phyloP scores from a whole-genome alignment of 2,113 vertebrate genomes.

The Athene cunicularia region DNA sequence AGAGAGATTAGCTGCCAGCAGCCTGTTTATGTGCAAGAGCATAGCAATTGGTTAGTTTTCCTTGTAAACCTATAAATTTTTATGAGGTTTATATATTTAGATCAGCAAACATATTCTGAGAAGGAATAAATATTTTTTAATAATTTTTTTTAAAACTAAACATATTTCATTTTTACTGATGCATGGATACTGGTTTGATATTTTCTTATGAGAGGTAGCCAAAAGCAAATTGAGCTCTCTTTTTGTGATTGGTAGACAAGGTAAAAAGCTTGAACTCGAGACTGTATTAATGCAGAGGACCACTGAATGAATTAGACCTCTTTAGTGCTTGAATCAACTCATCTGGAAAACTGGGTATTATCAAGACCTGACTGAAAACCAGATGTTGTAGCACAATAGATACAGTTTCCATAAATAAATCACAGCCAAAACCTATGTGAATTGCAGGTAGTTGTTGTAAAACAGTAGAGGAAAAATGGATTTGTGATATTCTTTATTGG shows the following conservation, averaged over 20 bases:
- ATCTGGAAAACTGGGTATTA: neutral
- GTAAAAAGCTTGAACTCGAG: neutral
- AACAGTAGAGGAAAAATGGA: neutral
- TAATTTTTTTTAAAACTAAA: neutral
- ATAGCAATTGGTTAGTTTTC: conserved; percentile 37
- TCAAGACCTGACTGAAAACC: neutral
- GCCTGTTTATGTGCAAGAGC: conserved; percentile 41
- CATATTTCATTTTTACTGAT: neutral
- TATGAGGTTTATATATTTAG: conserved; percentile 37
- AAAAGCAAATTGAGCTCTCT: neutral
- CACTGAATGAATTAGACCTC: neutral
- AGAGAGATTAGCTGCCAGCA: conserved; percentile 64
- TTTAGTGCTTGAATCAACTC: neutral
- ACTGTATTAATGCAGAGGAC: neutral
- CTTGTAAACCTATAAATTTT: conserved; percentile 44
- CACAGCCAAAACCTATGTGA: neutral
- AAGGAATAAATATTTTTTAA: neutral
- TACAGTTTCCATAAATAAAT: neutral
- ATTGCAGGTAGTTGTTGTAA: neutral
- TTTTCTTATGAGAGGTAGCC: neutral
- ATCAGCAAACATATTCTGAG: conserved; percentile 8
- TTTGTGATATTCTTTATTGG: neutral
- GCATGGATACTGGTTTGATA: neutral
- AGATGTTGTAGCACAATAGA: neutral
- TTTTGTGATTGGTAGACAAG: neutral